Base-by-base conservation (phyloP, 2,888 invertebrate genomes). In the Lasioglossum vierecki region DNA sequence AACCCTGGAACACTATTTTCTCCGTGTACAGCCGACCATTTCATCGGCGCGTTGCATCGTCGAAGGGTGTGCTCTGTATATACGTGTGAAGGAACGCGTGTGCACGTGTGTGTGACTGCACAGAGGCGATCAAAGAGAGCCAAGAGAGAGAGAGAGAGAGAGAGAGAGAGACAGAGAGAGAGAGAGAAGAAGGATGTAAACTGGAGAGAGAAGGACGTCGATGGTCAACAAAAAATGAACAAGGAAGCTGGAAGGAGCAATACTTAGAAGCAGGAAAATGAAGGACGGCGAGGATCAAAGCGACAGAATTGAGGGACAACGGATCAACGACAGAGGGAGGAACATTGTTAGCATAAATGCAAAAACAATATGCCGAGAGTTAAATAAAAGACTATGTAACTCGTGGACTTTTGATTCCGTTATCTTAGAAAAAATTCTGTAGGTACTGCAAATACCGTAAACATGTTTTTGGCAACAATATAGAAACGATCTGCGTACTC, bases 1-100 rank as follows among this genome's bases (percentile, higher is more conserved):
- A 88, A 88, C 89, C 81, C 81, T 66, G 76, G 72, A 77, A 74
- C 76, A 80, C 71, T 72, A 53, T 79, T 77, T 77, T 75, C 75
- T 15, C 73, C 30, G 41, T 63, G 84, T 35, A 35, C 22, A 26
- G 73, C 26, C 75, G 15, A 70, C 57, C 68, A 75, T 82, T 83
- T 53, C 63, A 83, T 71, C 76, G 53, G 15, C 30, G 84, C 70
- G 63, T 30, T 63, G 63, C 63, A 63, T 30, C 63, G 30, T 63
- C 22, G 66, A 22, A 68, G 66, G 72, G 60, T 30, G 57, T 71
- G 35, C 18, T 22, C 18, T 73, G n/a, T 78, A 63, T 53, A 6
- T 22, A 35, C n/a, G n/a, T 74, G 35, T 79, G 53, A 49, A n/a
- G 26, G 49, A 18, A 22, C 63, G 74, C 26, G 18, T 1, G 26